Evolutionary conservation across 2,113 vertebrate genomes (phyloP).

Genomic region (Apteryx owenii): DNA sequence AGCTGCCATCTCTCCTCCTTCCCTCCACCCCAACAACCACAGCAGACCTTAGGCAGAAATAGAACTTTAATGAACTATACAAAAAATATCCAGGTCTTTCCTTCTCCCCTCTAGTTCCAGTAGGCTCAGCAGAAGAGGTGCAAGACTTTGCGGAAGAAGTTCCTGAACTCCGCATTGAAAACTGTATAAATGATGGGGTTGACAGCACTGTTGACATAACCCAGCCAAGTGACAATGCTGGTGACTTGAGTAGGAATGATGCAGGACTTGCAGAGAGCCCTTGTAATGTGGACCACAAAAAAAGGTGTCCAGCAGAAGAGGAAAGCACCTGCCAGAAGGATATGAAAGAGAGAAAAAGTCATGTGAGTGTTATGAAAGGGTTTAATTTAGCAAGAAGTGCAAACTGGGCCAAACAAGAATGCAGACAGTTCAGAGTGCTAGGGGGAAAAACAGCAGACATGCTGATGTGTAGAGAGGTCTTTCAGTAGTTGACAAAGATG

Average conservation of each 20-base stretch:
- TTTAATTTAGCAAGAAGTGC: neutral
- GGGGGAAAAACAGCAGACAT: neutral
- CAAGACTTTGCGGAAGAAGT: conserved; percentile 88
- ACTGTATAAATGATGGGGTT: conserved; percentile 94
- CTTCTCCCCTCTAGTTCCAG: fast-evolving
- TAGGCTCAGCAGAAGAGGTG: conserved; percentile 72
- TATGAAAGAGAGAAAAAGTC: neutral
- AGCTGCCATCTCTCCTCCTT: neutral
- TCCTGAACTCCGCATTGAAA: conserved; percentile 93
- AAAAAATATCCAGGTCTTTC: neutral
- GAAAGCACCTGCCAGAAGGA: conserved; percentile 83
- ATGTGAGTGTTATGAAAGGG: neutral
- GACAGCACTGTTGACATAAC: conserved; percentile 94
- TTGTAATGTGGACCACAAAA: conserved; percentile 91
- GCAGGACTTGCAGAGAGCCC: conserved; percentile 86
- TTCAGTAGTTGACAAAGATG: neutral
- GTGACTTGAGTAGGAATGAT: conserved; percentile 82
- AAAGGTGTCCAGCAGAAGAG: conserved; percentile 97
- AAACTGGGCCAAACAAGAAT: neutral
- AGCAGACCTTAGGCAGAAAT: conserved; percentile 48
- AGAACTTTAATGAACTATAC: conserved; percentile 67
- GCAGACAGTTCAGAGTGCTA: neutral
- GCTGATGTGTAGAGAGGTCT: neutral
- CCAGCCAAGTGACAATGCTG: conserved; percentile 95
- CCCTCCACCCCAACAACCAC: neutral